phyloP scores from a whole-genome alignment of 2,113 vertebrate species.

The Microcebus lehilahytsara region DNA sequence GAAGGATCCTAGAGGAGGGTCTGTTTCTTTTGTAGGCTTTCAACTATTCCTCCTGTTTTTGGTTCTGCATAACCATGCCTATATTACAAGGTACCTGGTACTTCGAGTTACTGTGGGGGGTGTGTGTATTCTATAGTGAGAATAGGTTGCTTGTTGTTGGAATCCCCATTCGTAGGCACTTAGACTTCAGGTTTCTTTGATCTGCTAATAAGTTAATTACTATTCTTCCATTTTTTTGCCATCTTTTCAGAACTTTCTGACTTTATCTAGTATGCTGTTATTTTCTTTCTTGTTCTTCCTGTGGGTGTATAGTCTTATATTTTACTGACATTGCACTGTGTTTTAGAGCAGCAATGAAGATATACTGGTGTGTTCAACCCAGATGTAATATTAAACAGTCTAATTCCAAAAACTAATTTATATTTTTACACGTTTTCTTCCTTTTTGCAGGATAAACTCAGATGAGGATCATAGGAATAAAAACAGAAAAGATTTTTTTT shows the following conservation, averaged over 20 bases:
- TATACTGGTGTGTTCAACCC: background rate
- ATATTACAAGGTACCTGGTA: background rate
- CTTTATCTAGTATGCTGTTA: background rate
- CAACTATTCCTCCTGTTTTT: background rate
- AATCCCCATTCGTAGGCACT: background rate
- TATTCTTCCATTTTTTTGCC: background rate
- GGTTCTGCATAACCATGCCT: background rate
- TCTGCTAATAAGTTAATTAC: background rate
- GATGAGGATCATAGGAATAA: conserved; percentile 5
- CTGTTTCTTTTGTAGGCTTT: background rate
- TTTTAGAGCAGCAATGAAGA: conserved; percentile 1
- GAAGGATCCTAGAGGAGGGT: background rate
- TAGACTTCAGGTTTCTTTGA: background rate
- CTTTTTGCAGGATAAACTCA: conserved; percentile 20
- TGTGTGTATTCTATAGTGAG: background rate
- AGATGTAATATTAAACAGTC: background rate
- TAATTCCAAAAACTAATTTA: conserved; percentile 1
- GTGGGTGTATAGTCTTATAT: background rate
- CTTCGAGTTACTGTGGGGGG: background rate
- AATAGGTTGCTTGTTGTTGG: background rate
- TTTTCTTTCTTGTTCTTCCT: background rate
- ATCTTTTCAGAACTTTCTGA: background rate
- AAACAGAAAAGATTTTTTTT: background rate
- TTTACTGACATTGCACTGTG: background rate
- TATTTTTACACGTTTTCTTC: background rate